Base-by-base conservation (phyloP, 2,113 vertebrate species). In the Chrysemys picta region DNA sequence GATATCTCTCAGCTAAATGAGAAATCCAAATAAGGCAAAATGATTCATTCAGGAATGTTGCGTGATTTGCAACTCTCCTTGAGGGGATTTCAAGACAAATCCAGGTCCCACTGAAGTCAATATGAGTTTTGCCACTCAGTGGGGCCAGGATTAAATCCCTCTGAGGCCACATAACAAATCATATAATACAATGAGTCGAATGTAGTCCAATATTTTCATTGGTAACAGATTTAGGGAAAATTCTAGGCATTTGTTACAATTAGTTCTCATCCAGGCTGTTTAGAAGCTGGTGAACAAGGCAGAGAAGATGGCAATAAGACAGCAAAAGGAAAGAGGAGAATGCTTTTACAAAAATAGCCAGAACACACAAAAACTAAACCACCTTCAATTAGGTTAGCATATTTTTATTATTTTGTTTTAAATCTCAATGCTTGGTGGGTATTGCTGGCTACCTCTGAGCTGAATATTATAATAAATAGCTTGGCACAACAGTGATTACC, bases 161-260 rank as follows among this genome's bases (percentile, higher is more conserved):
- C 31, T 13, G 12, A 75, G 49, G 83, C 72, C 59, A 31, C 21
- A 75, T 49, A 86, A 84, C 31, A 49, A 88, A 42, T 42, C 53
- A 80, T 21, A 7, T 47, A 59, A 62, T 31, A 69, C n/a, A 59
- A 69, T 3, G 56, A 95, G 79, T 62, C 38, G 84, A 86, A 93
- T 31, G 47, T 45, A 79, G 75, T 50, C 27, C 69, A 80, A 38
- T 38, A 56, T 83, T 84, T 54, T 89, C 47, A 80, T 2, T 81
- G 35, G 59, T 50, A 38, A 42, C 35, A 84, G 42, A 85, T 8
- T n/a, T 35, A 35, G 76, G 54, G 45, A 75, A 80, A 53, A 50
- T 31, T 50, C 27, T 62, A 50, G 19, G 45, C 13, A 2, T 81
- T 80, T 80, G 10, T 47, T 65, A 80, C 80, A 91, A 84, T 17